Evolutionary conservation across 2,113 vertebrate species (phyloP), one percentile per base, ranked within the genome.

Genomic region (Gavialis gangeticus): DNA sequence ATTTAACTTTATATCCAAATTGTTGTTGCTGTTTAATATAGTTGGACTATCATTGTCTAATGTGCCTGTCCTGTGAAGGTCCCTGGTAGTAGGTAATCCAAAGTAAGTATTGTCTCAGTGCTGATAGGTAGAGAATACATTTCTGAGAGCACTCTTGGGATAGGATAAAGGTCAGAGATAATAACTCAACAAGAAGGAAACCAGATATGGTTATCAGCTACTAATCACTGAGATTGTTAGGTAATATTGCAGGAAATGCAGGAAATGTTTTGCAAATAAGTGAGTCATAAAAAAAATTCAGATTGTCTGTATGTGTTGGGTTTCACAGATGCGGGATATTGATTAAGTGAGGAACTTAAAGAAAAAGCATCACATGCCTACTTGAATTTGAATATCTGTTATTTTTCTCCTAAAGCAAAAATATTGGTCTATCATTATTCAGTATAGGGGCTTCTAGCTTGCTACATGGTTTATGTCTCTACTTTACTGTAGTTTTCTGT

Each of bases 71-170:
- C 67, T 60, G 54, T 85, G 56, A 58, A 75, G 73, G 27, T 16
- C 86, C 71, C 83, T 64, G 59, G 16, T 56, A 62, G n/a, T 17
- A 58, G 76, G 64, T 95, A 87, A 94, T 96, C 94, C 91, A 92
- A 89, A 85, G 77, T 93, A 93, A 95, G 96, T 83, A 94, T 86
- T 27, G 27, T 87, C 75, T 75, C 85, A 62, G 1, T 78, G 75
- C 59, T 75, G 66, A 83, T 58, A 57, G 84, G 73, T 82, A 63
- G 57, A 87, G 25, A 79, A 54, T 75, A 71, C 84, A 91, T 90
- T 97, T 83, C 88, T 94, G 11, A 82, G 82, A 83, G 92, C 80
- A 90, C 96, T 95, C 91, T 79, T 75, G 63, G 85, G 67, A 54
- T 58, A 85, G 80, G 58, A 57, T 66, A 91, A 93, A 85, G 78